A percentile compares a stretch with the other conserved stretches of the same genome.
These are phyloP conservation scores for Hypomecis punctinalis DNA, from an alignment of 2,888 invertebrate genomes.

Conservation along the genomic window DNA sequence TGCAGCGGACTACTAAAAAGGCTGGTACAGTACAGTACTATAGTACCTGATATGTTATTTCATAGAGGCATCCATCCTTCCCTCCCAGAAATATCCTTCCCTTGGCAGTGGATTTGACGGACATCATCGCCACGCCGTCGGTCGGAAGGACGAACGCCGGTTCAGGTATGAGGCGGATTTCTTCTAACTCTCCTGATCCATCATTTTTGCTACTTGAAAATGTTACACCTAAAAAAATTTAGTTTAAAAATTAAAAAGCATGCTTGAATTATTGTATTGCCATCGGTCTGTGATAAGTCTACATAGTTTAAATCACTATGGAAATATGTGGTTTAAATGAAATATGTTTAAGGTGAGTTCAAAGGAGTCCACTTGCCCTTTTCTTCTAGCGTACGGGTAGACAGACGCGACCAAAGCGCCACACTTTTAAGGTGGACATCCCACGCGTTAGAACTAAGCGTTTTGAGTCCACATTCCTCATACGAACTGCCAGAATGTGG, in stretches of 20 bases:
- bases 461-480: too few species aligned
- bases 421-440: too few species aligned
- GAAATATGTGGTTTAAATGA: too few species aligned
- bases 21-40: too few species aligned
- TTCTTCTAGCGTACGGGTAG: too few species aligned
- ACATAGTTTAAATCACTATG: too few species aligned
- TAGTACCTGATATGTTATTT: slow-evolving; percentile 97
- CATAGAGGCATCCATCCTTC: slow-evolving; percentile 97
- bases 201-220: slow-evolving; percentile 81
- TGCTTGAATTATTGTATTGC: background rate
- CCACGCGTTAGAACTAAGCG: too few species aligned
- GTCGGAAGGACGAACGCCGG: slow-evolving; percentile 97
- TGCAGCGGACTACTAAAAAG: too few species aligned
- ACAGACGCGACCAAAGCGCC: too few species aligned
- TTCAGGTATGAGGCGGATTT: slow-evolving; percentile 96
- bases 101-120: slow-evolving; percentile 91
- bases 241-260: background rate
- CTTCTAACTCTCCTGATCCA: slow-evolving; percentile 83
- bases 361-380: too few species aligned
- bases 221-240: slow-evolving; percentile 75
- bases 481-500: too few species aligned
- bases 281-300: background rate
- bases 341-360: too few species aligned
- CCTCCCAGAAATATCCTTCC: slow-evolving; percentile 98
- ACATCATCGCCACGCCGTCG: slow-evolving; percentile 93